Evolutionary conservation across 2,113 vertebrate genomes (phyloP), one percentile per base, ranked within the genome.

Genomic region (Archocentrus centrarchus): DNA sequence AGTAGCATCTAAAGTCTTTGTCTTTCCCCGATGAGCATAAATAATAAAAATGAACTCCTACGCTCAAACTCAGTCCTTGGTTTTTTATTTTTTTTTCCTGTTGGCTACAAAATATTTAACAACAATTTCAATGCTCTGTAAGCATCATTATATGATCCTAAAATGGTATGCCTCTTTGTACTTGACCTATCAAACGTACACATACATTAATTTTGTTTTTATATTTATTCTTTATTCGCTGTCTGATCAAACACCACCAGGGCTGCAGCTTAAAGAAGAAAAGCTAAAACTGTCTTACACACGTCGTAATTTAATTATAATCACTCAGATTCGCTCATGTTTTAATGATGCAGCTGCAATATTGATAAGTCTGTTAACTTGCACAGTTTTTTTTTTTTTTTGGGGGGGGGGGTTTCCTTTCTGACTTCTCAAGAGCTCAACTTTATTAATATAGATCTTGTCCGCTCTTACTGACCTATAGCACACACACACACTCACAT

Each of bases 51-150:
- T 66, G 0, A 11, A 17, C 24, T 68, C 3, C 14, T 44, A 17
- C 24, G 44, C 14, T 44, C 22, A 47, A 47, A n/a, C 24, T 27
- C 44, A 14, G 24, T 44, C 20, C 62, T 64, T 22, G 35, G 41
- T 39, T 1, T 64, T 39, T 0, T 3, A n/a, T 24, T 27, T 27
- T 27, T 5, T 3, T 5, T 3, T 0, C 13, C 4, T 47, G 64
- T 18, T 68, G 22, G 6, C 39, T 68, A n/a, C 64, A 68, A 47
- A 47, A 27, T 1, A 27, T 68, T 68, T 5, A 10, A 39, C 8
- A 39, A 30, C 39, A 66, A 27, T 24, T 10, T 0, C 24, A 13
- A 3, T 66, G 22, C 44, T 18, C 10, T 47, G 17, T 47, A 27
- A 47, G 44, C 44, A 47, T 47, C 1, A 47, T 47, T 6, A 27